Base-by-base conservation (phyloP, 2,113 vertebrate species). In the Conger conger region DNA sequence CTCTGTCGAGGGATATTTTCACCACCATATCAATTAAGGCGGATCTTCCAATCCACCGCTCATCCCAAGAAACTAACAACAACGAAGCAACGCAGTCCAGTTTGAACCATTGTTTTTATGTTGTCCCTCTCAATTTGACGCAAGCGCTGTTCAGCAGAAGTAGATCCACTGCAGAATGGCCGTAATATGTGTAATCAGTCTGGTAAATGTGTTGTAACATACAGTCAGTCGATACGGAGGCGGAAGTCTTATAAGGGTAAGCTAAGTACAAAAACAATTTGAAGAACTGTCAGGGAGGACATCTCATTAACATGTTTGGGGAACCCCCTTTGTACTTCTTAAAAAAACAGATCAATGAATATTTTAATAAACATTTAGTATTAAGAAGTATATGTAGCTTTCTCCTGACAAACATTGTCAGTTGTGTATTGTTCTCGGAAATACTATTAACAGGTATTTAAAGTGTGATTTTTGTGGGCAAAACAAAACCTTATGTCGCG, bases 101-200 rank as follows among this genome's bases (percentile, higher is more conserved):
- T 91, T 89, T 83, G 89, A 90, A 87, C 86, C 90, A 86, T 91
- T 86, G 90, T 83, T 93, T 93, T 91, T 89, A 90, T 90, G 89
- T 91, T 90, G 91, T 77, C 89, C 91, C 92, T 92, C 93, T 91
- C 84, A 93, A 93, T 94, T 92, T 94, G 94, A 90, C 93, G 90
- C 92, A 89, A 90, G 89, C 90, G 93, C 91, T 92, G 89, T 90
- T 91, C 88, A 91, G 92, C 91, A 92, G 93, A 92, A 92, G 91
- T 91, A 88, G 90, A 82, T 81, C 86, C 87, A 88, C 91, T 92
- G 91, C 89, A 87, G 93, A 94, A 90, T 88, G 88, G 94, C 91
- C 91, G 90, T 94, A 92, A 90, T 91, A 93, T 93, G 94, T 94
- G 91, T 94, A 93, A 95, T 95, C 96, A 95, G 94, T 94, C 89